Evolutionary conservation across 2,797 vertebrate species (phyloP), one percentile per base, ranked within the genome.

Genomic region (Argyrosomus regius): DNA sequence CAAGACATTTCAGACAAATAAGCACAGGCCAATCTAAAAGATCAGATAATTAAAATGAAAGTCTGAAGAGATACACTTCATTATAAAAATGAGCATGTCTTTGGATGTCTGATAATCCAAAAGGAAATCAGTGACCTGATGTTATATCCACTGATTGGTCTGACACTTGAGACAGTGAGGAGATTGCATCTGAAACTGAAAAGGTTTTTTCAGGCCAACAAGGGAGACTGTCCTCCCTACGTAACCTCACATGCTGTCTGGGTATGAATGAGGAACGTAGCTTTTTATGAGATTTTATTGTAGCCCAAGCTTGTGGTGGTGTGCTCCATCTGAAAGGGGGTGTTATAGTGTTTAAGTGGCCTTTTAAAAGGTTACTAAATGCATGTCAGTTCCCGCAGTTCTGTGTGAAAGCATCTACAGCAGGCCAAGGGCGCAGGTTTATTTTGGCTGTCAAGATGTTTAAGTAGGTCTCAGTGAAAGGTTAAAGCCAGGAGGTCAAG

Each of bases 381-480:
- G 61, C 39, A 66, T 31, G 16, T 62, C 31, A 43, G 50, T 61
- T 26, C 22, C 39, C 46, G 28, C 13, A 69, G 52, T 69, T 77
- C 52, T 61, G 49, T 74, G 57, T 64, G 61, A 68, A 69, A 52
- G 65, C 81, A 60, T 46, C 35, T 39, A 46, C 70, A 75, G 45
- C 28, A 54, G 67, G 74, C 58, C 72, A 78, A 82, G 73, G 72
- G 65, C 6, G 4, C 71, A 26, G 17, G 67, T 76, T 83, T 83
- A 72, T 85, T 87, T 89, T 74, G 76, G 61, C 77, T 70, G 80
- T 67, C 78, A 81, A 49, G 72, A 65, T 84, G 77, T 81, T 87
- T 75, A 86, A 91, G 78, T 89, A 84, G 82, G 77, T 83, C 75
- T 65, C 56, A 35, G 43, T 67, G 69, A 88, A 82, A 83, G 86